These are phyloP conservation scores for Auanema freiburgensis DNA, from an alignment of 2,888 invertebrate species.

Conservation along the genomic window DNA sequence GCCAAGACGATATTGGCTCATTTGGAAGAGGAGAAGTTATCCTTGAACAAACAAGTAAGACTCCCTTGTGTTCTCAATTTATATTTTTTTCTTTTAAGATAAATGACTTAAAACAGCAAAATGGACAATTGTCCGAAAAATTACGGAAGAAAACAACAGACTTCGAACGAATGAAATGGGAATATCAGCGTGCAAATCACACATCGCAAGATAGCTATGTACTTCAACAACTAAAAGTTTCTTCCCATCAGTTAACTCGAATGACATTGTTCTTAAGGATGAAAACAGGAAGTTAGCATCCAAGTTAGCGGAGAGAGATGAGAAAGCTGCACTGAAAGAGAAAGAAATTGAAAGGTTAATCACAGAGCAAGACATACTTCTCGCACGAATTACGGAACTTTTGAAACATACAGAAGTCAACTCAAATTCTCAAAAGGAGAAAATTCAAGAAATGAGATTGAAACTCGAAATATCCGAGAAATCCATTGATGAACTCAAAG, in stretches of 20 bases:
- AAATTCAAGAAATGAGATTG: slow-evolving; percentile 3
- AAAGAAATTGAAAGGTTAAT: slow-evolving; percentile 8
- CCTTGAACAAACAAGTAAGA: too few relatives aligned
- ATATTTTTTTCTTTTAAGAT: too few relatives aligned
- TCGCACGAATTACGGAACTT: too few relatives aligned
- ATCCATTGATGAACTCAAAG: slow-evolving; percentile 2
- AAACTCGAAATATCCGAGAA: slow-evolving; percentile 6
- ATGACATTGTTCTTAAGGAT: slow-evolving; percentile 1
- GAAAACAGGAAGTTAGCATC: neutral
- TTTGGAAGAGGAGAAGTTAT: too few relatives aligned
- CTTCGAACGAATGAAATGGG: neutral
- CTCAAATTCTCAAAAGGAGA: slow-evolving; percentile 1
- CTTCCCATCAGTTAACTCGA: neutral
- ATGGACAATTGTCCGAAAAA: too few relatives aligned
- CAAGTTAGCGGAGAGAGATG: slow-evolving; percentile 1
- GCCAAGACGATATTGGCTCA: too few relatives aligned
- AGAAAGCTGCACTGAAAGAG: slow-evolving; percentile 4
- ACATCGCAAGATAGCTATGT: neutral
- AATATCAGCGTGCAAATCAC: neutral
- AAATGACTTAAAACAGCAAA: too few relatives aligned
- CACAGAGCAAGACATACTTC: too few relatives aligned
- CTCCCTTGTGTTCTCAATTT: too few relatives aligned
- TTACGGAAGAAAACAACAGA: neutral
- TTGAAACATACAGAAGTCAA: too few relatives aligned
- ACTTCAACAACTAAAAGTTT: neutral